Base-by-base conservation (phyloP, 2,113 vertebrate genomes). In the Felis chaus region DNA sequence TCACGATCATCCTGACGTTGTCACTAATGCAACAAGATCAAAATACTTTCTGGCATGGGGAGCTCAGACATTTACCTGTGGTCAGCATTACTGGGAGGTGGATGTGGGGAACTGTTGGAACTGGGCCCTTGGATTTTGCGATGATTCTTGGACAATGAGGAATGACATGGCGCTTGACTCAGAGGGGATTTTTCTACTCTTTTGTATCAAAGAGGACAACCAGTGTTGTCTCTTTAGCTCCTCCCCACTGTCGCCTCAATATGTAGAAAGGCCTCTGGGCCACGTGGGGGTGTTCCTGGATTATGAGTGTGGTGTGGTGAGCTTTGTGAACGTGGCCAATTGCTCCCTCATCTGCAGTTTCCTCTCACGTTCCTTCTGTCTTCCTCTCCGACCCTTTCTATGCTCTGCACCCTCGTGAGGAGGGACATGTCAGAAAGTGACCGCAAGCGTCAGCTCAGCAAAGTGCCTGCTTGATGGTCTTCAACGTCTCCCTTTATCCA, bases 81-180 rank as follows among this genome's bases (percentile, higher is more conserved):
- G 76, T 6, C 41, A n/a, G 10, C 50, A 6, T 31, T 96, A 89
- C 45, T 83, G 84, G 84, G 76, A 96, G 12, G 55, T 92, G 27
- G 41, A 92, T 55, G 83, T 92, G 65, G 65, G n/a, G 0, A n/a
- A 25, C 39, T 53, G 27, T 95, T 1, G 0, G 2, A 92, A 92
- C n/a, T 96, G 83, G 65, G 41, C 33, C 9, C 16, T 74, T n/a
- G 74, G 90, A 21, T 7, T 96, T 73, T 92, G 74, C 29, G 3
- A 81, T 53, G 74, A 92, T 87, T 81, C 41, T 65, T 96, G 66
- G 66, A 21, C 15, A 3, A 39, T 21, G 66, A 87, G 6, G 31
- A 65, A 66, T 68, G 76, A 83, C 12, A 83, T 39, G 78, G 16
- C 13, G 0, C 21, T 76, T 36, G 29, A 82, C 1, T 83, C 31